Evolutionary conservation across 2,797 vertebrate genomes (phyloP).

Genomic region (Tenualosa ilisha): DNA sequence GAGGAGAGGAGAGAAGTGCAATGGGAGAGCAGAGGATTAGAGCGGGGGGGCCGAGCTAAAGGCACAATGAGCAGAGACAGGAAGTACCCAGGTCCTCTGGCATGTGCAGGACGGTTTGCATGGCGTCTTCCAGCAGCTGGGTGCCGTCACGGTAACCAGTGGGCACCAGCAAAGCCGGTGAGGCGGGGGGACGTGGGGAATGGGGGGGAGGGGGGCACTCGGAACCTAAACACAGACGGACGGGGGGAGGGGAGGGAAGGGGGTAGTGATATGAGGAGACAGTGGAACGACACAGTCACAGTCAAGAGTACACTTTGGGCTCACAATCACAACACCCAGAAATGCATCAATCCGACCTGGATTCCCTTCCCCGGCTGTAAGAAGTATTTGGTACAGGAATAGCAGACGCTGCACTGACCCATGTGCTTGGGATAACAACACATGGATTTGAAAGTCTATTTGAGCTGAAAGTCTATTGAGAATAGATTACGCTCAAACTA

Average conservation of each 20-base stretch:
- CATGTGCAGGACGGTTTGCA: conserved; percentile 81
- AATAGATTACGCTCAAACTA: not conserved
- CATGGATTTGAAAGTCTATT: conserved; percentile 5
- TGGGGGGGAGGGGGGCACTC: conserved; percentile 74
- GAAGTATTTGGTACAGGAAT: not conserved
- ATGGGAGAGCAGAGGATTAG: conserved; percentile 8
- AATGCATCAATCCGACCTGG: not conserved
- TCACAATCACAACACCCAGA: conserved; percentile 9
- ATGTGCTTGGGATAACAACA: not conserved
- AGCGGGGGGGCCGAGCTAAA: not conserved
- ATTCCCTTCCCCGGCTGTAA: not conserved
- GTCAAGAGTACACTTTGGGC: not conserved
- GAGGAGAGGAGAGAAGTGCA: conserved; percentile 49
- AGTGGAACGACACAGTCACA: not conserved
- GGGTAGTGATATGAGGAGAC: not conserved
- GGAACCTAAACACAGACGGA: conserved; percentile 72
- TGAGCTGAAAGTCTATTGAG: not conserved
- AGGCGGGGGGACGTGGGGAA: conserved; percentile 71
- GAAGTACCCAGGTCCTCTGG: conserved; percentile 73
- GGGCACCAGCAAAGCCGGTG: conserved; percentile 78
- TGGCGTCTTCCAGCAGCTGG: conserved; percentile 75
- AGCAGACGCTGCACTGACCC: not conserved
- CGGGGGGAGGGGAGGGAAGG: conserved; percentile 31
- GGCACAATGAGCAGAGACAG: conserved; percentile 35
- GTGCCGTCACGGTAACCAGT: conserved; percentile 75